Evolutionary conservation across 2,113 vertebrate species (phyloP).

Genomic region (Aleadryas rufinucha): DNA sequence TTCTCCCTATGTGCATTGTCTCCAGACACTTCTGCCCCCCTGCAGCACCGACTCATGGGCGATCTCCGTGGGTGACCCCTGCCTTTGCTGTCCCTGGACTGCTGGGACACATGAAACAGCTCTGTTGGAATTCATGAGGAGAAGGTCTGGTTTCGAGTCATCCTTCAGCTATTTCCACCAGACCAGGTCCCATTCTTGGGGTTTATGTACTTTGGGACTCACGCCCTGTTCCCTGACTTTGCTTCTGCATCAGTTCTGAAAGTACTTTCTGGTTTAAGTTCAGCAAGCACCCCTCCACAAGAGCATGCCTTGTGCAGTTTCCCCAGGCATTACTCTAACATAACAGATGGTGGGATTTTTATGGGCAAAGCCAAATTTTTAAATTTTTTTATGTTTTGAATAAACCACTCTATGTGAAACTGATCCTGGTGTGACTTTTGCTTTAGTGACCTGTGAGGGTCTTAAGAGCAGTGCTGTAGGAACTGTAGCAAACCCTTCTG

Average conservation of each 20-base stretch:
- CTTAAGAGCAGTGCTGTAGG: neutral
- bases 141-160: neutral
- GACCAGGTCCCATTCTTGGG: neutral
- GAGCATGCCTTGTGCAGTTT: neutral
- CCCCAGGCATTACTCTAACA: neutral
- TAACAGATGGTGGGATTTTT: neutral
- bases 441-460: neutral
- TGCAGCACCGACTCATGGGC: accelerated
- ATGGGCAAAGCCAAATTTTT: neutral
- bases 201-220: neutral
- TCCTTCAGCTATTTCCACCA: neutral
- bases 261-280: neutral
- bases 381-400: neutral
- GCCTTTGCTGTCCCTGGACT: neutral
- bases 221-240: neutral
- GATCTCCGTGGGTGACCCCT: accelerated
- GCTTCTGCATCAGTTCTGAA: neutral
- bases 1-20: neutral
- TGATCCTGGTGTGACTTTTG: neutral
- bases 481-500: neutral
- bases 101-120: neutral
- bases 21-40: neutral
- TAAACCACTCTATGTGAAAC: neutral
- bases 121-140: neutral
- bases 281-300: neutral